phyloP scores from a whole-genome alignment of 2,888 invertebrate genomes.

The Aradus depressus region DNA sequence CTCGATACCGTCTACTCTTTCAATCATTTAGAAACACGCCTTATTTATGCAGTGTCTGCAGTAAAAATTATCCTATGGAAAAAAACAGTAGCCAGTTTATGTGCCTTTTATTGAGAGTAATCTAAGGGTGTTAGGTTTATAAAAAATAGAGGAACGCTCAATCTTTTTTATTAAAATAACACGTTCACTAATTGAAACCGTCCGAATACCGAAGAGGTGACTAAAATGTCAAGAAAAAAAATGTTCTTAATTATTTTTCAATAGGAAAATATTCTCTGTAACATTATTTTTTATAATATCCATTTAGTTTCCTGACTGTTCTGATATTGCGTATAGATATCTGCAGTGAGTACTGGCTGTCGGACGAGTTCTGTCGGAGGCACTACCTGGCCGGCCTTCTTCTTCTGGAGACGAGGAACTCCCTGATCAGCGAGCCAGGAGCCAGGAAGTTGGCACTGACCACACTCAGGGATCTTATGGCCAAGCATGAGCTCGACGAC shows the following conservation, averaged over 20 bases:
- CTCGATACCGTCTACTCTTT: too few relatives aligned
- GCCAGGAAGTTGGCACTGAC: constrained; percentile 69
- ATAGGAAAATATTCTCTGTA: background rate
- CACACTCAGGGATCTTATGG: constrained; percentile 72
- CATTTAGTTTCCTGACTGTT: background rate
- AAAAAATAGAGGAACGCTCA: too few relatives aligned
- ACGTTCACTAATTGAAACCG: too few relatives aligned
- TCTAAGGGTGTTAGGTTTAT: too few relatives aligned
- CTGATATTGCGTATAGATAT: constrained; percentile 11
- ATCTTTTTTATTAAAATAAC: too few relatives aligned
- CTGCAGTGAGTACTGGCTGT: constrained; percentile 46
- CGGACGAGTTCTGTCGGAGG: constrained; percentile 77
- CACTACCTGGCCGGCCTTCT: constrained; percentile 85
- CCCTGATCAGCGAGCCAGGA: constrained; percentile 73
- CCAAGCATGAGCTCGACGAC: constrained; percentile 90
- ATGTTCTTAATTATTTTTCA: background rate
- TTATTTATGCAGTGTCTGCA: too few relatives aligned
- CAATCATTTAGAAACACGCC: too few relatives aligned
- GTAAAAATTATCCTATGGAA: too few relatives aligned
- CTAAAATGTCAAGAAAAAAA: too few relatives aligned
- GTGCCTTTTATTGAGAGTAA: too few relatives aligned
- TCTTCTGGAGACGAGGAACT: constrained; percentile 75
- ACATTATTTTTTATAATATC: background rate
- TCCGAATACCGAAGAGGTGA: too few relatives aligned
- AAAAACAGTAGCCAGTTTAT: too few relatives aligned